Evolutionary conservation across 2,113 vertebrate genomes (phyloP), one percentile per base, ranked within the genome.

Genomic region (Cisticola juncidis): DNA sequence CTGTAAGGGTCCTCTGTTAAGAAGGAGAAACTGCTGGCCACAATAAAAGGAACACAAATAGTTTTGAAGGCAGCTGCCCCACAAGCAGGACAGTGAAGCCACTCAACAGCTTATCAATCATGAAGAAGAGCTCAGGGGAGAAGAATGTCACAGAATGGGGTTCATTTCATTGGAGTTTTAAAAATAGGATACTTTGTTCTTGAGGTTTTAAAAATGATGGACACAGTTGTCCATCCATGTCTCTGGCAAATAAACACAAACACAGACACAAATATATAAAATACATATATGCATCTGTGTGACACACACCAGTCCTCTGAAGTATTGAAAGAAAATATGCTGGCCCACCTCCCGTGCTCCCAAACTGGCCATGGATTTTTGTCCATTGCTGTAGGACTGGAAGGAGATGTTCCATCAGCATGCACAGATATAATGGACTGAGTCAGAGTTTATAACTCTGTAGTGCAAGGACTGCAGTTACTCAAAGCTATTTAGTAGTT

Each of bases 1-100:
- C 62, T 72, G 65, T 80, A 77, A 91, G 92, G 6, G 64, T 40
- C 45, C 35, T 83, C 60, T 88, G n/a, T 78, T 92, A 94, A 79
- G 86, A 81, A 80, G 44, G 38, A 92, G 70, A 94, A 91, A 65
- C 18, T 9, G 1, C 9, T 31, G 26, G 26, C 33, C 8, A 10
- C 47, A 20, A 50, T 77, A 72, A 91, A 85, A 80, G 10, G 14
- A 65, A n/a, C 3, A 6, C 8, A 9, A 84, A 78, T 40, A n/a
- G 36, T 14, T 86, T 87, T 77, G 89, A 78, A 93, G 64, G 33
- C 28, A 72, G 33, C 50, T 85, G 33, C 70, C 40, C 57, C 53
- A 73, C 33, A 90, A 86, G 29, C 29, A 19, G 69, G 28, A 57
- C 1, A 0, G 5, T 38, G 47, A 87, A 53, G 38, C 35, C 15